Conservation (phyloP, 1,140 invertebrate species). For the Lepidurus arcticus region DNA sequence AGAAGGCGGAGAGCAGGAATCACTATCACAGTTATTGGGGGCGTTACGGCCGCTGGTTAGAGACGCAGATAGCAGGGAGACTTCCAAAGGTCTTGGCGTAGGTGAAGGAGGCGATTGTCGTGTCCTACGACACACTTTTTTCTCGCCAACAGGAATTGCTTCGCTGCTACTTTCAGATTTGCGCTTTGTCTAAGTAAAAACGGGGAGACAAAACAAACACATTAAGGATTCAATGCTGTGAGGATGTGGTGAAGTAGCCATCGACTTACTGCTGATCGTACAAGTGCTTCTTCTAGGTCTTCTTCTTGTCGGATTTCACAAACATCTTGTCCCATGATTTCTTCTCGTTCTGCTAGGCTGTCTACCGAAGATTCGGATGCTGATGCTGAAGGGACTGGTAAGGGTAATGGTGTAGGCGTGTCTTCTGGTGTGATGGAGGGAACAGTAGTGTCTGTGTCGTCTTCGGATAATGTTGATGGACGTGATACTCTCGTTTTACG, state of each 20-base stretch:
- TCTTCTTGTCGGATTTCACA: background rate
- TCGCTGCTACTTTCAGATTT: conserved; percentile 31
- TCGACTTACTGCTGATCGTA: background rate
- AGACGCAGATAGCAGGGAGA: conserved; percentile 26
- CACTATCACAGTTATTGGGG: conserved; percentile 19
- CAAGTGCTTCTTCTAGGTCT: background rate
- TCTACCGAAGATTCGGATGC: conserved; percentile 12
- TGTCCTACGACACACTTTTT: conserved; percentile 30
- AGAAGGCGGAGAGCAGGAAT: conserved; percentile 20
- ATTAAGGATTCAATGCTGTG: background rate
- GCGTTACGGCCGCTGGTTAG: conserved; percentile 23
- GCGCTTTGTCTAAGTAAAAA: conserved; percentile 30
- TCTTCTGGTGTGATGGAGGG: conserved; percentile 6
- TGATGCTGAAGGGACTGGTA: background rate
- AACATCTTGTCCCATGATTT: conserved; percentile 17
- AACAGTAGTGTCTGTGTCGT: background rate
- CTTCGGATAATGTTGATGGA: background rate
- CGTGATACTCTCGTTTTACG: background rate
- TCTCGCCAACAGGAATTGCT: conserved; percentile 23
- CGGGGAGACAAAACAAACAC: background rate
- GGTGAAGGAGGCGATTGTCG: background rate
- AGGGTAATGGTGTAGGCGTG: background rate
- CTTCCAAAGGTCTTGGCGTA: conserved; percentile 27
- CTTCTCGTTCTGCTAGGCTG: background rate
- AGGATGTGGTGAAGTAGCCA: background rate